These are phyloP conservation scores for Pandemis cinnamomeana DNA, from an alignment of 2,888 invertebrate species.

Conservation along the genomic window DNA sequence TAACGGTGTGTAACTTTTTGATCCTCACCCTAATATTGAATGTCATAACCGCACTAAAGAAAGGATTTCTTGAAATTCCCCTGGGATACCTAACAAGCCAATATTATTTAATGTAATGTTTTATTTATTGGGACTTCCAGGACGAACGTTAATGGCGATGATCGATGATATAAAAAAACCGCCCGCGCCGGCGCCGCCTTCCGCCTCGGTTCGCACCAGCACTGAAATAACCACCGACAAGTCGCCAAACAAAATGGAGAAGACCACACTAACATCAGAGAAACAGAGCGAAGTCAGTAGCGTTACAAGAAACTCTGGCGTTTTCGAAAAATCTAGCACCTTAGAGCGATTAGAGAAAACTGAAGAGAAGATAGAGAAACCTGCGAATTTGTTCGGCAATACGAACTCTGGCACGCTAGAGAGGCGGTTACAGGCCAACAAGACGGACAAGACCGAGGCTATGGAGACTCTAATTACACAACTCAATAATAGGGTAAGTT, in stretches of 20 bases:
- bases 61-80: no score
- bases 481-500: constrained; percentile 75
- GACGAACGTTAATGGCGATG: constrained; percentile 74
- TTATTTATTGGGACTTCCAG: constrained; percentile 48
- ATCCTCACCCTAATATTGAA: no score
- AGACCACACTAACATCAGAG: constrained; percentile 49
- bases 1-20: no score
- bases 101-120: no score
- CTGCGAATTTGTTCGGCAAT: constrained; percentile 45
- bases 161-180: constrained; percentile 76
- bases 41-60: no score
- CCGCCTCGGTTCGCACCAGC: constrained; percentile 53
- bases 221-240: constrained; percentile 50
- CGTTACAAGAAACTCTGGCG: constrained; percentile 47
- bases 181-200: constrained; percentile 60
- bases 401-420: constrained; percentile 62
- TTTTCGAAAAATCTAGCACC: constrained; percentile 57
- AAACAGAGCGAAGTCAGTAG: constrained; percentile 53
- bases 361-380: constrained; percentile 52
- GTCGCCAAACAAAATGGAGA: constrained; percentile 54
- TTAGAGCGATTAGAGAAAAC: constrained; percentile 60
- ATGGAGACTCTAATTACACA: constrained; percentile 73
- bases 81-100: no score
- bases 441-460: constrained; percentile 60
- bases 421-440: constrained; percentile 51